A percentile compares a stretch with the other conserved stretches of the same genome.
These are phyloP conservation scores for Ferdinandea cuprea DNA, from an alignment of 2,888 invertebrate genomes.

Conservation along the genomic window DNA sequence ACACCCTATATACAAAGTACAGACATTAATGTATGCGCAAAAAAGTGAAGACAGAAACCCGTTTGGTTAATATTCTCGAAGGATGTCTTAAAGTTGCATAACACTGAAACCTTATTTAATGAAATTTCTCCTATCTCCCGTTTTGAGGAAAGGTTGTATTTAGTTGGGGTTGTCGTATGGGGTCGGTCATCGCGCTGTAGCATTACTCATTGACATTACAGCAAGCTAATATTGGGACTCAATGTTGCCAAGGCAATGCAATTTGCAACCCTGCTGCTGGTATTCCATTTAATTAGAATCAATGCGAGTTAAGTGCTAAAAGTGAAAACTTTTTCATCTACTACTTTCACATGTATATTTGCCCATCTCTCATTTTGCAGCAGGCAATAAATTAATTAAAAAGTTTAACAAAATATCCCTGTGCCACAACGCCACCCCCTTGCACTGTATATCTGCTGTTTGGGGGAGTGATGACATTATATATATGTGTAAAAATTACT, in stretches of 20 bases:
- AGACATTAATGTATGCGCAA: constrained; percentile 4
- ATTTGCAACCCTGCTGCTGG: constrained; percentile 7
- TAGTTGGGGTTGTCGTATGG: neutral
- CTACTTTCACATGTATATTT: neutral
- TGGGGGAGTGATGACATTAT: neutral
- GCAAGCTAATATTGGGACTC: constrained; percentile 46
- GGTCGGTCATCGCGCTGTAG: constrained; percentile 14
- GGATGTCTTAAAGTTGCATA: constrained; percentile 28
- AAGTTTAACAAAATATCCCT: constrained; percentile 49
- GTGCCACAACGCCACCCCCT: neutral
- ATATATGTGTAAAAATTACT: constrained; percentile 31
- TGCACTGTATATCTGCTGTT: neutral
- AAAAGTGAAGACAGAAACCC: constrained; percentile 3
- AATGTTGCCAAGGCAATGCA: constrained; percentile 16
- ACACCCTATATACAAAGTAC: constrained; percentile 11
- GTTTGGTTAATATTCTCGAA: constrained; percentile 23
- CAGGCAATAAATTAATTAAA: constrained; percentile 72
- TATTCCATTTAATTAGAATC: constrained; percentile 71
- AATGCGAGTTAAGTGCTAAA: constrained; percentile 64
- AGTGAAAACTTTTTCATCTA: constrained; percentile 59
- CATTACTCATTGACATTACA: constrained; percentile 26
- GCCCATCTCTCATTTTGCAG: constrained; percentile 47
- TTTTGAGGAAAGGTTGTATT: neutral
- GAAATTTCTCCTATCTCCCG: neutral
- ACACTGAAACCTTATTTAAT: constrained; percentile 30